Base-by-base conservation (phyloP, 2,888 invertebrate genomes). In the Pharmacophagus antenor region DNA sequence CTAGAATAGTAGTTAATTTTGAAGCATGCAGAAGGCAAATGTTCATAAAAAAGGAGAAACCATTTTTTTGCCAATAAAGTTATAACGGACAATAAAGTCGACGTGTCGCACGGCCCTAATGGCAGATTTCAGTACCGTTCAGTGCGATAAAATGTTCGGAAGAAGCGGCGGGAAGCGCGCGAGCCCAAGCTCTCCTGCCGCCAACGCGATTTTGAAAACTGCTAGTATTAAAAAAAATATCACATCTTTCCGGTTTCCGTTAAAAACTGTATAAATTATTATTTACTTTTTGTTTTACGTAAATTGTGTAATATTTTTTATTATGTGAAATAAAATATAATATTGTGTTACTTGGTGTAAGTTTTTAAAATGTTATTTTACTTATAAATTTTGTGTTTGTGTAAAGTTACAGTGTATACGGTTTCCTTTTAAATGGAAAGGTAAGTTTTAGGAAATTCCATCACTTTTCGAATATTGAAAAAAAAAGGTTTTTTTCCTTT, bases 61-160 rank as follows among this genome's bases (percentile, higher is more conserved):
- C 18, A 22, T 15, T 60, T 55, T 55, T 60, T 60, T 55, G 47
- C 51, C 37, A 51, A 60, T 60, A 60, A 60, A 56, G 55, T 60
- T 55, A 59, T 60, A 56, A 60, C 31, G 46, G 60, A 56, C 56
- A 52, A 56, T 56, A 60, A 60, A 60, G 56, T 61, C 52, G 56
- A 61, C 56, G 52, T 56, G 56, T 52, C 51, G 56, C 41, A 48
- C 61, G 48, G 47, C 61, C 56, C 61, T 61, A 61, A 61, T 61
- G 52, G 52, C 47, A 20, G 56, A 47, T 56, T 56, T 56, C 51
- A 48, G 49, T 10, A 20, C 18, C 42, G 58, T 56, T 55, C 60
- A 58, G 63, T 63, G 58, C 59, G 57, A 61, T 63, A 63, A 61
- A 60, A 56, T 56, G 61, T 56, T 52, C 47, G 52, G 46, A 46